Evolutionary conservation across 1,140 invertebrate species (phyloP).

Genomic region (Ips nitidus): DNA sequence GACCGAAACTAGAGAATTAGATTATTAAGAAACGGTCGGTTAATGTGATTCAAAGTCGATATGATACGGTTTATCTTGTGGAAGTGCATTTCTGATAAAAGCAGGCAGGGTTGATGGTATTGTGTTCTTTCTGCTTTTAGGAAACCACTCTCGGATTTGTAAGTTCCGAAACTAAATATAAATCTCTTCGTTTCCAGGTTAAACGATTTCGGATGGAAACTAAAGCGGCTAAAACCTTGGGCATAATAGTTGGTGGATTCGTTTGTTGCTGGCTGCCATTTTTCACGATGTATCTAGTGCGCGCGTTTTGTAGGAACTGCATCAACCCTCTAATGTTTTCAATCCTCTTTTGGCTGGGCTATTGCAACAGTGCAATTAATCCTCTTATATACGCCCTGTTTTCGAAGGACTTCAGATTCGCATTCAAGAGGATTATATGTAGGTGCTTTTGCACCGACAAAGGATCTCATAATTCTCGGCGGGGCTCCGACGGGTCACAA

Average conservation of each 20-base stretch:
- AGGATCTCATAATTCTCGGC: conserved; percentile 50
- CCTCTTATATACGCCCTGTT: conserved; percentile 91
- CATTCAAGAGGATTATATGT: conserved; percentile 90
- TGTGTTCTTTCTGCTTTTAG: no score
- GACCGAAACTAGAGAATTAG: no score
- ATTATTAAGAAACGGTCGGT: no score
- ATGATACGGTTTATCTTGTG: no score
- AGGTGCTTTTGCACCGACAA: conserved; percentile 67
- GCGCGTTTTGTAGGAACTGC: conserved; percentile 79
- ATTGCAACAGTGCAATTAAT: conserved; percentile 94
- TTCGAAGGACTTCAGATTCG: conserved; percentile 88
- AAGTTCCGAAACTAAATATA: no score
- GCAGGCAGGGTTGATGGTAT: no score
- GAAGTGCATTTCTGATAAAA: no score
- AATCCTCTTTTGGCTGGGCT: conserved; percentile 94
- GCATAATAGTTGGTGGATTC: conserved; percentile 92
- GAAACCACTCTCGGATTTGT: no score
- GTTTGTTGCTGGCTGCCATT: conserved; percentile 94
- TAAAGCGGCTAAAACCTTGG: conserved; percentile 91
- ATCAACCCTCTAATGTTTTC: conserved; percentile 82
- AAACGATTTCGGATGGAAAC: conserved; percentile 88
- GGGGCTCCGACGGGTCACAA: conserved; percentile 69
- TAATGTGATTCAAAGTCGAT: no score
- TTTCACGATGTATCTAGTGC: conserved; percentile 88
- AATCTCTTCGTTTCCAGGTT: conserved; percentile 54